These are phyloP conservation scores for Lycorma delicatula DNA, from an alignment of 1,140 invertebrate genomes.

Conservation along the genomic window DNA sequence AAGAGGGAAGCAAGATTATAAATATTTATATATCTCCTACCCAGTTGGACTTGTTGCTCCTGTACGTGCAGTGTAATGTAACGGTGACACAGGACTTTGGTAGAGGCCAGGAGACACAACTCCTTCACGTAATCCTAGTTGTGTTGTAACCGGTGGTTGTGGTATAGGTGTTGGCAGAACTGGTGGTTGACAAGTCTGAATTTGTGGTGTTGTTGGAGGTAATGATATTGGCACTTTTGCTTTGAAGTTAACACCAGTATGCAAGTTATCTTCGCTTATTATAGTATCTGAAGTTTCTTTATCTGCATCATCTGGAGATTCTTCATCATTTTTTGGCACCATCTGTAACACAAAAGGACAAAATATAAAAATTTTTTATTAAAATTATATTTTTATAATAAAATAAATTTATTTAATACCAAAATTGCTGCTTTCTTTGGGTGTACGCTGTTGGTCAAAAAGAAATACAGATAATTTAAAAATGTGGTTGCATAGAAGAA, in stretches of 20 bases:
- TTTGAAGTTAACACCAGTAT: conserved; percentile 17
- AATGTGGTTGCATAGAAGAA: no score
- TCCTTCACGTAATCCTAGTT: not conserved
- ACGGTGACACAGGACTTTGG: conserved; percentile 23
- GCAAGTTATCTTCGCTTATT: conserved; percentile 34
- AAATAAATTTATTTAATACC: not conserved
- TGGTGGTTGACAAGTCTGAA: not conserved
- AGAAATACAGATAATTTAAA: no score
- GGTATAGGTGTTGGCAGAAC: not conserved
- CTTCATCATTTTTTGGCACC: conserved; percentile 42
- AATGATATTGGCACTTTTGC: conserved; percentile 22
- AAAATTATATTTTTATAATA: not conserved
- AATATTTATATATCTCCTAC: no score
- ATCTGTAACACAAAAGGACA: conserved; percentile 34
- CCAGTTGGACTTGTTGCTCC: conserved; percentile 19
- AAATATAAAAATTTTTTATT: not conserved
- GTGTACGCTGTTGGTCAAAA: not conserved
- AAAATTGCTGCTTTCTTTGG: not conserved
- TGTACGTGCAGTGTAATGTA: conserved; percentile 23
- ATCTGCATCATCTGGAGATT: conserved; percentile 19
- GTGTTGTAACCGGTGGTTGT: not conserved
- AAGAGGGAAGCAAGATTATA: no score
- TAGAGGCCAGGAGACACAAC: conserved; percentile 15
- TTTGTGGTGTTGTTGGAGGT: not conserved
- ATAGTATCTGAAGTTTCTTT: conserved; percentile 15